These are phyloP conservation scores for Limnephilus lunatus DNA, from an alignment of 2,888 invertebrate genomes.

Conservation along the genomic window DNA sequence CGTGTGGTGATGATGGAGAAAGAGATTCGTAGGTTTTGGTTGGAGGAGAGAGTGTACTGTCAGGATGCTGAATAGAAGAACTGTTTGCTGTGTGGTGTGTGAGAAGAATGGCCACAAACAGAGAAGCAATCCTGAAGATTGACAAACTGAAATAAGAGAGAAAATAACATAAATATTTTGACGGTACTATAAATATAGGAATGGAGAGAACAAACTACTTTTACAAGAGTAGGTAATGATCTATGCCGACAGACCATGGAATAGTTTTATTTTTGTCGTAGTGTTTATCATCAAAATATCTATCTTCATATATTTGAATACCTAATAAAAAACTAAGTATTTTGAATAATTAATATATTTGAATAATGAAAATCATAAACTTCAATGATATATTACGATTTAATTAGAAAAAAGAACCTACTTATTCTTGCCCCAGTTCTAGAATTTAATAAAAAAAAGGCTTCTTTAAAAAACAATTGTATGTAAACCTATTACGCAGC, in stretches of 20 bases:
- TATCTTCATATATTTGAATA: not conserved
- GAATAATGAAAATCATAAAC: not conserved
- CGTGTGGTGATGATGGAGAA: not conserved
- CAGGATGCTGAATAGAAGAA: slow-evolving; percentile 47
- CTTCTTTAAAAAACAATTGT: not conserved
- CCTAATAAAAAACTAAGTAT: no score
- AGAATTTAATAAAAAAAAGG: not conserved
- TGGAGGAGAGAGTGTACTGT: slow-evolving; percentile 12
- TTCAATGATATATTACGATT: no score
- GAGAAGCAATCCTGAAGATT: slow-evolving; percentile 51
- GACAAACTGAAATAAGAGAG: slow-evolving; percentile 46
- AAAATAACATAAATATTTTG: not conserved
- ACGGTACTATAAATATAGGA: not conserved
- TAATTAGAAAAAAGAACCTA: no score
- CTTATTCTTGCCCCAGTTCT: no score
- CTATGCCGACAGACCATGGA: not conserved
- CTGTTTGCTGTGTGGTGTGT: slow-evolving; percentile 25
- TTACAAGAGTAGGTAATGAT: not conserved
- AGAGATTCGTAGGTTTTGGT: slow-evolving; percentile 21
- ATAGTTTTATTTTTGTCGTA: not conserved
- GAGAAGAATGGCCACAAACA: slow-evolving; percentile 43
- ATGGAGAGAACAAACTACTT: not conserved
- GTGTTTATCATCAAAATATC: not conserved
- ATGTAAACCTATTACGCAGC: not conserved
- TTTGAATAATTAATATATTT: no score